Conservation (phyloP, 2,888 invertebrate species). For the Sinelater perroti region DNA sequence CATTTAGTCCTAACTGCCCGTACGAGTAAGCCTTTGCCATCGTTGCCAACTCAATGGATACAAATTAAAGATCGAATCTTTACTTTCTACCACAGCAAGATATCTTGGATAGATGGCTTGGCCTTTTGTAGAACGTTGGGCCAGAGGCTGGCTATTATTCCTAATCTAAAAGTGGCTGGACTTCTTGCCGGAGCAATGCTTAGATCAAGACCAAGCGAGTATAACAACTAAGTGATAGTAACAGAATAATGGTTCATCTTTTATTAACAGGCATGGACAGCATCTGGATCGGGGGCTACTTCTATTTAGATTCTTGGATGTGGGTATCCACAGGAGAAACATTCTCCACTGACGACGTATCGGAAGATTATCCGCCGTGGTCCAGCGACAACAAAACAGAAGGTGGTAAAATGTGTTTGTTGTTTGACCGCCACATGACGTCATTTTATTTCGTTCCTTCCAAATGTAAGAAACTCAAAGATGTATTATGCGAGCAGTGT, state of each 20-base stretch:
- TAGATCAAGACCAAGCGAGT: slow-evolving; percentile 10
- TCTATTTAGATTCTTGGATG: background rate
- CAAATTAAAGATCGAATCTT: slow-evolving; percentile 1
- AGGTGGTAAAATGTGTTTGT: background rate
- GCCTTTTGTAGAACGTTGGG: slow-evolving; percentile 15
- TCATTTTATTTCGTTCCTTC: background rate
- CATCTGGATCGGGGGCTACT: slow-evolving; percentile 15
- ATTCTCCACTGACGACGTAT: background rate
- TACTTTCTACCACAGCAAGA: slow-evolving; percentile 18
- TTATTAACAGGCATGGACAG: slow-evolving; percentile 8
- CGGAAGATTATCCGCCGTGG: slow-evolving; percentile 15
- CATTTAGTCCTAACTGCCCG: background rate
- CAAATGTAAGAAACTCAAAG: slow-evolving; percentile 1
- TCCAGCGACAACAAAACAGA: background rate
- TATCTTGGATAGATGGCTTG: slow-evolving; percentile 6
- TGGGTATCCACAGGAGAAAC: slow-evolving; percentile 9
- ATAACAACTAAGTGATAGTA: background rate
- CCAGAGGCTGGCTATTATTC: slow-evolving; percentile 13
- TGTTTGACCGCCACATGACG: slow-evolving; percentile 9
- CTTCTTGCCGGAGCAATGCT: background rate
- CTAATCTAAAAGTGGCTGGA: background rate
- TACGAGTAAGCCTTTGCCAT: slow-evolving; percentile 3
- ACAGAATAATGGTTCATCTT: slow-evolving; percentile 5
- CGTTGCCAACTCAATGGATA: slow-evolving; percentile 4
- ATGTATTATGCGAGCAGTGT: slow-evolving; percentile 18